phyloP scores from a whole-genome alignment of 2,888 invertebrate species.

The Lacanobia wlatinum region DNA sequence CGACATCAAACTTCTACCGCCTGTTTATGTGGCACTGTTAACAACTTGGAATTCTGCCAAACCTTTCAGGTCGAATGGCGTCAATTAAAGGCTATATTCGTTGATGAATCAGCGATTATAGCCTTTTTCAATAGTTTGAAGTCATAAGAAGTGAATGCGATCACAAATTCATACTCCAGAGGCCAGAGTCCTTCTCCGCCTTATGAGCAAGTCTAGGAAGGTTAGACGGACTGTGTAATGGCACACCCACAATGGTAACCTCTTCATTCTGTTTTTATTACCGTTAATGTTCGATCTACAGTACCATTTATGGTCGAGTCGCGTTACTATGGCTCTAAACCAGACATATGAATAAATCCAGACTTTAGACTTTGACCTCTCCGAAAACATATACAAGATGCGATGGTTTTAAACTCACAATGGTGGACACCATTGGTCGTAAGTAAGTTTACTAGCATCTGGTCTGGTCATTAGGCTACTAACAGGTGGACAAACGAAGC shows the following conservation, averaged over 20 bases:
- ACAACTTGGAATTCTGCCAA: slow-evolving; percentile 50
- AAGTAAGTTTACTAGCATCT: too few species aligned
- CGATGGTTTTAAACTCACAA: too few species aligned
- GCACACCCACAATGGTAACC: neutral
- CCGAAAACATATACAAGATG: too few species aligned
- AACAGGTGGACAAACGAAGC: too few species aligned
- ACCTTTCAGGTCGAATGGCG: slow-evolving; percentile 36
- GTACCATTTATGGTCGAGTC: neutral
- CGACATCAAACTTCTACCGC: neutral
- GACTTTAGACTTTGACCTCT: too few species aligned
- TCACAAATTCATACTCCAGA: neutral
- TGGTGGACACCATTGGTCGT: too few species aligned
- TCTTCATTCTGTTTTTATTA: too few species aligned
- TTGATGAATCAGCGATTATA: too few species aligned
- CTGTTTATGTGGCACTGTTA: slow-evolving; percentile 19
- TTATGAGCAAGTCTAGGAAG: neutral
- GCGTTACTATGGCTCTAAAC: neutral
- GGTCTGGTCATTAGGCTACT: too few species aligned
- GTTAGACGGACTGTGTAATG: too few species aligned
- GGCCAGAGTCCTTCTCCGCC: too few species aligned
- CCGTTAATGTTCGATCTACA: too few species aligned
- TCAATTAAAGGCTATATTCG: slow-evolving; percentile 42
- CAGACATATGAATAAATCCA: neutral
- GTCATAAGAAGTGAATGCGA: neutral
- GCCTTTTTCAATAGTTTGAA: slow-evolving; percentile 13